These are phyloP conservation scores for Blennius ocellaris DNA, from an alignment of 2,113 vertebrate species.

Conservation along the genomic window DNA sequence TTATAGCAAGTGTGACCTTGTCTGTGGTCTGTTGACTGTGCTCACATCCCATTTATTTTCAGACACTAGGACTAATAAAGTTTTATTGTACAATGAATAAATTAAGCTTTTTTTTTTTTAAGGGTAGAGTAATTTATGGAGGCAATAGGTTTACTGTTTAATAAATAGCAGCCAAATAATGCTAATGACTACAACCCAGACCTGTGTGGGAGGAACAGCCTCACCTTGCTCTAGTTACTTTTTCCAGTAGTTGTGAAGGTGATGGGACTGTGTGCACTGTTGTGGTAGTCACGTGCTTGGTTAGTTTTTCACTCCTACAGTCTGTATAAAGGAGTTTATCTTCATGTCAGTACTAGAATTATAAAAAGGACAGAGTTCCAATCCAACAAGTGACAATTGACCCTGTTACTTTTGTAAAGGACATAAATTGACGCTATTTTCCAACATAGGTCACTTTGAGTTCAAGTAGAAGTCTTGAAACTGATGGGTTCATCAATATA, in stretches of 20 bases:
- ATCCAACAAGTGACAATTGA: slow-evolving; percentile 43
- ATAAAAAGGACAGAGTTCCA: slow-evolving; percentile 37
- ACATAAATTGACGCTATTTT: neutral
- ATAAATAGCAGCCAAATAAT: slow-evolving; percentile 60
- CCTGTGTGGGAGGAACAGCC: slow-evolving; percentile 51
- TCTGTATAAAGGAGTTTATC: slow-evolving; percentile 50
- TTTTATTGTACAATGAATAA: slow-evolving; percentile 23
- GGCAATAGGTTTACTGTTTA: slow-evolving; percentile 45
- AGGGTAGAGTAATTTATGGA: slow-evolving; percentile 33
- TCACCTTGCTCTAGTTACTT: slow-evolving; percentile 63
- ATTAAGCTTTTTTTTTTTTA: slow-evolving; percentile 41
- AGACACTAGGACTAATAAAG: slow-evolving; percentile 21
- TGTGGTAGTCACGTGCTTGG: slow-evolving; percentile 61
- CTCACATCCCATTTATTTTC: slow-evolving; percentile 23
- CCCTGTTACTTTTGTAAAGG: slow-evolving; percentile 57
- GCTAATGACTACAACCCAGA: slow-evolving; percentile 49
- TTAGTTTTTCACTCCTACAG: slow-evolving; percentile 48
- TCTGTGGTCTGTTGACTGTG: slow-evolving; percentile 26
- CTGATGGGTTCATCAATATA: slow-evolving; percentile 37
- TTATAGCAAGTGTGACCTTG: slow-evolving; percentile 12
- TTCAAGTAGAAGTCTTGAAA: slow-evolving; percentile 38
- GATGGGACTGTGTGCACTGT: slow-evolving; percentile 52
- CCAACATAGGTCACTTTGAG: neutral
- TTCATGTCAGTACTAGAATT: slow-evolving; percentile 71
- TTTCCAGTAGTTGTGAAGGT: slow-evolving; percentile 62